Percentiles rank a stretch among this genome's conserved stretches.
These are phyloP conservation scores for Xylota segnis DNA, from an alignment of 2,888 invertebrate genomes.

Conservation along the genomic window DNA sequence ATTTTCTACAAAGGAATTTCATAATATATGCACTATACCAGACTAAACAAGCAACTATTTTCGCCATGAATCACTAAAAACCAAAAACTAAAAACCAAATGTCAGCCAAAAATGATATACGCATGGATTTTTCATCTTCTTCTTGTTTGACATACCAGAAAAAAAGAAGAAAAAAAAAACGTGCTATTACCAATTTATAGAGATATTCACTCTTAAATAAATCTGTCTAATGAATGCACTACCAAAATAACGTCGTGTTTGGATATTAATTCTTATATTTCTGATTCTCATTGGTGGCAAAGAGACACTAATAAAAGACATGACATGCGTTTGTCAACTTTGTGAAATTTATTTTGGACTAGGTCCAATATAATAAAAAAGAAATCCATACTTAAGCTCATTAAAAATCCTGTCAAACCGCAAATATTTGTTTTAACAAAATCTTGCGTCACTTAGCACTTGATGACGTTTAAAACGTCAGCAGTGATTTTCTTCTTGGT, in stretches of 20 bases:
- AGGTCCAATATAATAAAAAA: conserved; percentile 43
- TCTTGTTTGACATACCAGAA: not conserved
- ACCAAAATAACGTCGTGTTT: not conserved
- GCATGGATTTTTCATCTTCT: not conserved
- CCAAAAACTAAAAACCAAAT: conserved; percentile 18
- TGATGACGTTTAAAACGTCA: conserved; percentile 46
- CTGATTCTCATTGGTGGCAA: conserved; percentile 12
- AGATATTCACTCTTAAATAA: not conserved
- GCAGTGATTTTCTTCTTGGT: too few relatives aligned
- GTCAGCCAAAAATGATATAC: conserved; percentile 1
- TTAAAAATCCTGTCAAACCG: conserved; percentile 15
- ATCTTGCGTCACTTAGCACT: conserved; percentile 3
- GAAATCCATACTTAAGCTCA: conserved; percentile 25
- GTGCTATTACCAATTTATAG: conserved; percentile 11
- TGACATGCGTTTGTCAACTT: conserved; percentile 31
- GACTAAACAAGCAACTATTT: not conserved
- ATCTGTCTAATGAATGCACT: not conserved
- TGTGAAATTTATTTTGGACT: conserved; percentile 35
- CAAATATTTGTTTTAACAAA: not conserved
- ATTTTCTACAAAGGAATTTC: not conserved
- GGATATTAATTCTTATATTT: not conserved
- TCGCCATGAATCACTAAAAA: conserved; percentile 27
- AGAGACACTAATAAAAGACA: conserved; percentile 43
- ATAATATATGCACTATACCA: not conserved
- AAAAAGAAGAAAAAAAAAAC: not conserved